Conservation (phyloP, 2,113 vertebrate species). For the Andinoacara biseriatus region DNA sequence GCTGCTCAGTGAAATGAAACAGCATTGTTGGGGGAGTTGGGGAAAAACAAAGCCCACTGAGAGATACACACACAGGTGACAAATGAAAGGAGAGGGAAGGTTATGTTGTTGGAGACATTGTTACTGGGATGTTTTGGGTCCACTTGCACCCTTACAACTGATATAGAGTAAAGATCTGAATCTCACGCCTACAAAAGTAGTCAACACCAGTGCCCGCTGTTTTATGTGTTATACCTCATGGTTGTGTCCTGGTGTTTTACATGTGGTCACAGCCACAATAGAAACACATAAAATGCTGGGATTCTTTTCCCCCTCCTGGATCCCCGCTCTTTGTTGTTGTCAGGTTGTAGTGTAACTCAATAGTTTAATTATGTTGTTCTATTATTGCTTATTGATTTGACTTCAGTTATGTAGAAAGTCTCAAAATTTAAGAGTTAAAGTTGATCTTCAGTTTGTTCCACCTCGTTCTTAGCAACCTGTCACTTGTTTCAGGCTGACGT, state of each 20-base stretch:
- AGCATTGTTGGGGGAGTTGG: background rate
- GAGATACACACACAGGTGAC: background rate
- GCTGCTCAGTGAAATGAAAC: background rate
- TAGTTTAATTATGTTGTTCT: background rate
- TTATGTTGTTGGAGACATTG: too few relatives aligned
- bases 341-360: background rate
- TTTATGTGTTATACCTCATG: too few relatives aligned
- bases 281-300: too few relatives aligned
- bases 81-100: background rate
- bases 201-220: too few relatives aligned
- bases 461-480: background rate
- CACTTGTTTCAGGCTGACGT: conserved; percentile 86
- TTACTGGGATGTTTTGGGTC: too few relatives aligned
- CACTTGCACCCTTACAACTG: too few relatives aligned
- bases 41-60: background rate
- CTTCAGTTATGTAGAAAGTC: background rate
- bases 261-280: too few relatives aligned
- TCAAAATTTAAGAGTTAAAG: background rate
- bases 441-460: background rate
- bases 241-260: too few relatives aligned
- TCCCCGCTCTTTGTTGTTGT: too few relatives aligned
- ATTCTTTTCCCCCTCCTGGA: too few relatives aligned
- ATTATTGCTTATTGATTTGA: background rate
- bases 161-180: too few relatives aligned
- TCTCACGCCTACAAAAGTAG: too few relatives aligned